Conservation (phyloP, 2,888 invertebrate species). For the Agrilus biguttatus region DNA sequence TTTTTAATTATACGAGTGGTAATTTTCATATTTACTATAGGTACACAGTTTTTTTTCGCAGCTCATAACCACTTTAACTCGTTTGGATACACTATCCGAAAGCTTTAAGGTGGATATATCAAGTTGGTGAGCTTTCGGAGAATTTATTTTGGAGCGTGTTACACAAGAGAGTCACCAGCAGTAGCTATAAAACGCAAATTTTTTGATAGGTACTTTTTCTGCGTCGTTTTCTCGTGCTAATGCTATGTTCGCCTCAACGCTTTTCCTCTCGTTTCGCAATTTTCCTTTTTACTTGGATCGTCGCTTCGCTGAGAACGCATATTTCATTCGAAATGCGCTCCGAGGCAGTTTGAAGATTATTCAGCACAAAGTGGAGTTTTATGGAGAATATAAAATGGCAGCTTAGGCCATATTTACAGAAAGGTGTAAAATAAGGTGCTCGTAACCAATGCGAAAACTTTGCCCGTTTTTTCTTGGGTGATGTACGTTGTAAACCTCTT, state of each 20-base stretch:
- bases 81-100: too few relatives aligned
- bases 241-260: conserved; percentile 28
- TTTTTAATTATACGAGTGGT: too few relatives aligned
- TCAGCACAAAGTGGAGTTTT: conserved; percentile 31
- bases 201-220: too few relatives aligned
- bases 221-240: conserved; percentile 21
- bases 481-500: background rate
- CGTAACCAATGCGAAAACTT: conserved; percentile 4
- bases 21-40: too few relatives aligned
- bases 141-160: too few relatives aligned
- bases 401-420: conserved; percentile 29
- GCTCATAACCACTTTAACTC: too few relatives aligned
- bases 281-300: conserved; percentile 23
- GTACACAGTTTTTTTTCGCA: too few relatives aligned
- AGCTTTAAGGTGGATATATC: too few relatives aligned
- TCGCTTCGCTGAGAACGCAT: conserved; percentile 19
- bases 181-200: too few relatives aligned
- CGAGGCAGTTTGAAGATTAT: conserved; percentile 31
- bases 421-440: conserved; percentile 26
- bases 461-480: background rate
- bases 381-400: conserved; percentile 29
- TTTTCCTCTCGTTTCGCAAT: conserved; percentile 23
- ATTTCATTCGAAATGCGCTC: conserved; percentile 28
- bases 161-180: too few relatives aligned
- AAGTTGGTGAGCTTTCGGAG: too few relatives aligned